Percentiles rank a stretch among this genome's conserved stretches.
phyloP scores from a whole-genome alignment of 2,113 vertebrate species.

The Hassar affinis region DNA sequence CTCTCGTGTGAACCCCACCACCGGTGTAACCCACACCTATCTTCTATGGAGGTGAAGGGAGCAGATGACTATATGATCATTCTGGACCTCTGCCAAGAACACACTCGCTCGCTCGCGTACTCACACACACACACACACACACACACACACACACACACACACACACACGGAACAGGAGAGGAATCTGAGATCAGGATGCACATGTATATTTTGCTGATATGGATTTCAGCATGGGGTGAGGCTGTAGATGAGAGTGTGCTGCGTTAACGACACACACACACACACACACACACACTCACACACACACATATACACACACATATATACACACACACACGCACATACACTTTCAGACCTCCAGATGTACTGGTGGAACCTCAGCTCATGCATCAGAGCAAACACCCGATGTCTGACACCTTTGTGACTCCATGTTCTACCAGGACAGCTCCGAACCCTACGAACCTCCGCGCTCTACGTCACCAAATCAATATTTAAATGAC shows the following conservation, averaged over 20 bases:
- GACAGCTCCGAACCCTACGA: not conserved
- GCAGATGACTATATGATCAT: not conserved
- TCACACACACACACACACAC: slow-evolving; percentile 15
- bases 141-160: not conserved
- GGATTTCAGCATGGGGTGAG: slow-evolving; percentile 10
- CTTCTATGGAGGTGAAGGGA: slow-evolving; percentile 3
- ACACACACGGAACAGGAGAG: not conserved
- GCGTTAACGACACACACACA: not conserved
- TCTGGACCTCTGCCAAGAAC: slow-evolving; percentile 1
- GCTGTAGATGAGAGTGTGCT: not conserved
- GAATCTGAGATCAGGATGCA: not conserved
- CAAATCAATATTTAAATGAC: not conserved
- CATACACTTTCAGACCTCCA: not conserved
- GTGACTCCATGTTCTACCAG: not conserved
- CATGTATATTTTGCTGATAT: not conserved
- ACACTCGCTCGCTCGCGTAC: too few relatives aligned
- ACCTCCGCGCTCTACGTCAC: not conserved
- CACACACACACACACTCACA: too few relatives aligned
- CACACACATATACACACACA: too few relatives aligned
- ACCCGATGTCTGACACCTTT: not conserved
- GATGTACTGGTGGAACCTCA: not conserved
- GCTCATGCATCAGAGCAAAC: not conserved
- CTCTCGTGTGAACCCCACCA: not conserved
- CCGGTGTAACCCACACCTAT: not conserved
- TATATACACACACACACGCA: slow-evolving; percentile 13